phyloP scores from a whole-genome alignment of 2,113 vertebrate species.

The Archilochus colubris region DNA sequence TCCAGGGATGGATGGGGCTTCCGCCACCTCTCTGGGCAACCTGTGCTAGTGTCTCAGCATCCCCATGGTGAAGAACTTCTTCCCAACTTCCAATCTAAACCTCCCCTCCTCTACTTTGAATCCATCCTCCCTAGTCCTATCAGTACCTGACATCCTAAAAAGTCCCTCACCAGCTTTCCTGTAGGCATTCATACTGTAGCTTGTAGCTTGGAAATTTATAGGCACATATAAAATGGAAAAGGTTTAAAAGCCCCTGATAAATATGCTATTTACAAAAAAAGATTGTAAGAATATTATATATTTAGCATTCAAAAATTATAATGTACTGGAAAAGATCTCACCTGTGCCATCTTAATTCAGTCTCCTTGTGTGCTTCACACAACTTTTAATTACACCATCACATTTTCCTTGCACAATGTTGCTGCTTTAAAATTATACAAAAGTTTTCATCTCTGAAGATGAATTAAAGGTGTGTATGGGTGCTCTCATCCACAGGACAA shows the following conservation, averaged over 20 bases:
- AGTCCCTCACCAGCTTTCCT: no score
- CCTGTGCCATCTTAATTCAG: not conserved
- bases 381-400: not conserved
- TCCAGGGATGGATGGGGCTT: no score
- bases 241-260: not conserved
- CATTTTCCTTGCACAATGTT: not conserved
- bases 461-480: not conserved
- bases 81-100: no score
- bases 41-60: no score
- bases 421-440: not conserved
- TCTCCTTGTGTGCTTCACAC: not conserved
- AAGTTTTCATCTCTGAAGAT: not conserved
- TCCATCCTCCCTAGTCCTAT: no score
- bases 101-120: no score
- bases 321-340: not conserved
- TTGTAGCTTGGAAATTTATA: not conserved
- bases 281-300: not conserved
- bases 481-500: not conserved
- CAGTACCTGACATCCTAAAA: no score
- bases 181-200: not conserved
- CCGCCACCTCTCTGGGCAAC: no score
- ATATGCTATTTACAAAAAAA: not conserved
- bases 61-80: no score
- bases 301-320: not conserved
- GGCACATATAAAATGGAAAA: not conserved